These are phyloP conservation scores for Sphenopsis melanotis DNA, from an alignment of 2,797 vertebrate species.

Conservation along the genomic window DNA sequence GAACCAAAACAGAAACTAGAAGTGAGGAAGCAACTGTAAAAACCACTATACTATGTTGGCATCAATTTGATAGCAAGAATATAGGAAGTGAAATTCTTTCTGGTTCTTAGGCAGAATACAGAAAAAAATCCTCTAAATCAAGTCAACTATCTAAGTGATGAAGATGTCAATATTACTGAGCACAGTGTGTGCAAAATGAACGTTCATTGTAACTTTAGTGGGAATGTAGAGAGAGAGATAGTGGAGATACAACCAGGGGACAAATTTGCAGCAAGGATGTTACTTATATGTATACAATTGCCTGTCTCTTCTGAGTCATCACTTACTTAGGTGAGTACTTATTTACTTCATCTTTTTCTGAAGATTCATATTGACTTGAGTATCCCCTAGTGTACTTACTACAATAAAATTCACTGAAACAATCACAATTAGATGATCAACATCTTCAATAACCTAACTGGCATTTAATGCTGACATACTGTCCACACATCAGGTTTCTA, in stretches of 20 bases:
- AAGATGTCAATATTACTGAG: background rate
- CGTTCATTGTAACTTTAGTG: background rate
- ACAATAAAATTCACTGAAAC: slow-evolving; percentile 56
- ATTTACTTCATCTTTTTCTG: slow-evolving; percentile 14
- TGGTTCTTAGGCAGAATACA: background rate
- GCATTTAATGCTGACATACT: slow-evolving; percentile 37
- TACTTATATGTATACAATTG: background rate
- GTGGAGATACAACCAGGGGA: background rate
- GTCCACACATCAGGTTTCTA: background rate
- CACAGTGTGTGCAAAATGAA: background rate
- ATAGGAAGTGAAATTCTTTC: background rate
- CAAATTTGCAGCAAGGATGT: background rate
- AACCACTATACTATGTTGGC: background rate
- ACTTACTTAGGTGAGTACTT: background rate
- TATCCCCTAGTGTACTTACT: background rate
- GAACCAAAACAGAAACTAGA: background rate
- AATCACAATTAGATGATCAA: slow-evolving; percentile 4
- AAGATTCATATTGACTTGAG: slow-evolving; percentile 20
- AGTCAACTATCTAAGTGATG: background rate
- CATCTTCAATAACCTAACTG: slow-evolving; percentile 37
- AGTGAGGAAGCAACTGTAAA: background rate
- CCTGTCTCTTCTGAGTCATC: background rate
- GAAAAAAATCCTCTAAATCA: background rate
- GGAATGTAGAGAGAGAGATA: background rate
- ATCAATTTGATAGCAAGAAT: background rate